Conservation (phyloP, 2,888 invertebrate genomes). For the Epinotia brunnichana region DNA sequence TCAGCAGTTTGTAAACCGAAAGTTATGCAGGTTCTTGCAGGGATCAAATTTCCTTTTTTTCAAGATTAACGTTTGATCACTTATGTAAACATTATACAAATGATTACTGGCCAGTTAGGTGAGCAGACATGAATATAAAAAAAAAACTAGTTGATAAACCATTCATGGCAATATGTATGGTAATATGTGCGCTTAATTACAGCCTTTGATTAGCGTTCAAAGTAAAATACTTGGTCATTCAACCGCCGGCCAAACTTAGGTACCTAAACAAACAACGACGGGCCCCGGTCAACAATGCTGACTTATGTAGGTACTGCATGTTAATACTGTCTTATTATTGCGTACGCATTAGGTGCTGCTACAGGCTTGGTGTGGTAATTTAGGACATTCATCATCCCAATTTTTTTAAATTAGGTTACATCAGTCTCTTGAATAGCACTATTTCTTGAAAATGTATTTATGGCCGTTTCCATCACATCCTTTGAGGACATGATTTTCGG, state of each 20-base stretch:
- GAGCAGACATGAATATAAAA: too few relatives aligned
- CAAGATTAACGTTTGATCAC: too few relatives aligned
- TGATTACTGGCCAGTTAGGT: too few relatives aligned
- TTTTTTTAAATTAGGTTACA: too few relatives aligned
- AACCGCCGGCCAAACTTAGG: slow-evolving; percentile 74
- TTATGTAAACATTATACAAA: too few relatives aligned
- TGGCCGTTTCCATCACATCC: background rate
- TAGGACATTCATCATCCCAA: background rate
- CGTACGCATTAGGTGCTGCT: slow-evolving; percentile 47
- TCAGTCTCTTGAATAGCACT: too few relatives aligned
- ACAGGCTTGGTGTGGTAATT: background rate
- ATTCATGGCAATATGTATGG: too few relatives aligned
- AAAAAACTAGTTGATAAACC: background rate
- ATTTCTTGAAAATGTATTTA: too few relatives aligned
- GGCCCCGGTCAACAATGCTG: slow-evolving; percentile 71
- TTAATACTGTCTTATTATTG: slow-evolving; percentile 54
- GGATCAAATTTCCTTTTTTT: too few relatives aligned
- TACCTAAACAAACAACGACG: slow-evolving; percentile 76
- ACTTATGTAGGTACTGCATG: too few relatives aligned
- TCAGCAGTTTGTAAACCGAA: too few relatives aligned
- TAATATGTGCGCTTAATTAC: slow-evolving; percentile 60
- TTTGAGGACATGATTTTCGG: background rate
- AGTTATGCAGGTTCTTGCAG: too few relatives aligned
- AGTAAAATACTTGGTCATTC: slow-evolving; percentile 75
- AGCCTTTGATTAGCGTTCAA: slow-evolving; percentile 61